These are phyloP conservation scores for Biston stratarius DNA, from an alignment of 2,888 invertebrate species.

Conservation along the genomic window DNA sequence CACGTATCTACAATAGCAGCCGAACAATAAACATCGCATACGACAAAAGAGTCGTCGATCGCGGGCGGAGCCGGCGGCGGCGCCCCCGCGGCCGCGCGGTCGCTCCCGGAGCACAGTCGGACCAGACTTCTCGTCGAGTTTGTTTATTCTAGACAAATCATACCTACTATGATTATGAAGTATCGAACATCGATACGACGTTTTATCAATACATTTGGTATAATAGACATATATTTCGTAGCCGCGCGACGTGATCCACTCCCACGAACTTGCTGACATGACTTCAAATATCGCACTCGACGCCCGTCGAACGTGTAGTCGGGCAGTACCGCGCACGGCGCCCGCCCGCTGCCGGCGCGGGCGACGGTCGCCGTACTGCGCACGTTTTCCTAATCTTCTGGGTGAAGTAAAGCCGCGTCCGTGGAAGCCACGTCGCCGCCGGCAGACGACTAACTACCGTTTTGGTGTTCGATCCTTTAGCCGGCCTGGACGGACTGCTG, in stretches of 20 bases:
- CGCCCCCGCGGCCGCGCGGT: too few species aligned
- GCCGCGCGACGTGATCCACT: conserved; percentile 52
- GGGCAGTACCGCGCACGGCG: too few species aligned
- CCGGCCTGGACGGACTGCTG: conserved; percentile 80
- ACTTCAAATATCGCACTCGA: neutral
- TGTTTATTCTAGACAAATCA: conserved; percentile 53
- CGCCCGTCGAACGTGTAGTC: too few species aligned
- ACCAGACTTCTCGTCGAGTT: conserved; percentile 49
- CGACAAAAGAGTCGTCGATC: too few species aligned
- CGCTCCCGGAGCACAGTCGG: conserved; percentile 31
- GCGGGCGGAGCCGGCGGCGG: too few species aligned
- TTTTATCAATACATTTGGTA: conserved; percentile 71
- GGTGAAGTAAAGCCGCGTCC: conserved; percentile 52
- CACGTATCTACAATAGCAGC: too few species aligned
- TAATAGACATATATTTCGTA: conserved; percentile 77
- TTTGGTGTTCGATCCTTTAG: conserved; percentile 84
- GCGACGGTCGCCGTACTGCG: too few species aligned
- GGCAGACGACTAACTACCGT: conserved; percentile 78
- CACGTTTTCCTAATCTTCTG: too few species aligned
- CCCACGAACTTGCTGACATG: conserved; percentile 51
- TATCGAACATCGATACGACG: conserved; percentile 52
- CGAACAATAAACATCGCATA: too few species aligned
- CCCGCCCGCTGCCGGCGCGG: too few species aligned
- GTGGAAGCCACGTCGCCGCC: conserved; percentile 59
- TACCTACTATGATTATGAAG: conserved; percentile 55